phyloP scores from a whole-genome alignment of 2,113 vertebrate genomes.

The Centrocercus urophasianus region DNA sequence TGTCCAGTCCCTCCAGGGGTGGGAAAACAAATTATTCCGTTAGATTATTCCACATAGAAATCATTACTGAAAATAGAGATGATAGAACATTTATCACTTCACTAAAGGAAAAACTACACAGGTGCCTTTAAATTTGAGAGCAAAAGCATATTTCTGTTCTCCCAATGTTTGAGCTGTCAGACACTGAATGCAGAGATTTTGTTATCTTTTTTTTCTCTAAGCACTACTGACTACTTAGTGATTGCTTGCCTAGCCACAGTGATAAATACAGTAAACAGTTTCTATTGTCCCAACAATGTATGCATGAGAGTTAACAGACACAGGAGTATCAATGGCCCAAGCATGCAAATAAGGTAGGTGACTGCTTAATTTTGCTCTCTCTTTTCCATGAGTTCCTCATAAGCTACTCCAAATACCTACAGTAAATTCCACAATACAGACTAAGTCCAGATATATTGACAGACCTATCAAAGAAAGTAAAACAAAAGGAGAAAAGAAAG shows the following conservation, averaged over 20 bases:
- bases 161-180: not conserved
- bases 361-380: not conserved
- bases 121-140: not conserved
- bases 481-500: not conserved
- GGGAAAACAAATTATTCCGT: not conserved
- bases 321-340: not conserved
- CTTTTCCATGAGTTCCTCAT: not conserved
- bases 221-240: not conserved
- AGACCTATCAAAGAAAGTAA: not conserved
- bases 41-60: not conserved
- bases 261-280: not conserved
- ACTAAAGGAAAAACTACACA: not conserved
- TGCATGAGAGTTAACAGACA: not conserved
- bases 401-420: not conserved
- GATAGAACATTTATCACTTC: not conserved
- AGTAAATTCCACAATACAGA: not conserved
- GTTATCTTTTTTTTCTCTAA: not conserved
- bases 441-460: not conserved
- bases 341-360: not conserved
- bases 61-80: not conserved
- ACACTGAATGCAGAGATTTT: not conserved
- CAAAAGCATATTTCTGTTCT: not conserved
- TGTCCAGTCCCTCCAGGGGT: not conserved
- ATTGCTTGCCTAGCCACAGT: not conserved
- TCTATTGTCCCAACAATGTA: not conserved